Evolutionary conservation across 1,140 invertebrate genomes (phyloP).

Genomic region (Zaprionus ghesquierei): DNA sequence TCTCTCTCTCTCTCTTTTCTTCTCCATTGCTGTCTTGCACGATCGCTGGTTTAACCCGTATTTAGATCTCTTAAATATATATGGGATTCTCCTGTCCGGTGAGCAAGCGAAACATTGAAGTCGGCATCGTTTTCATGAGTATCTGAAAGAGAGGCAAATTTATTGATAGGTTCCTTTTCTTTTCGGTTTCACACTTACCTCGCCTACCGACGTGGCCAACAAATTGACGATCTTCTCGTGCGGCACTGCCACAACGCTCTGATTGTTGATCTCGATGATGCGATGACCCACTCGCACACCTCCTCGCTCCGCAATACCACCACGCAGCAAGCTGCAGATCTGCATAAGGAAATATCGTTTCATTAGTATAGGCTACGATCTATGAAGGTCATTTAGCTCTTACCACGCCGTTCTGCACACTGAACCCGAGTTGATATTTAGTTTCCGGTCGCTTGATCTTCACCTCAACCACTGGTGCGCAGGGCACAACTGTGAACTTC

Average conservation of each 20-base stretch:
- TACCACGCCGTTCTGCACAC: slow-evolving; percentile 99
- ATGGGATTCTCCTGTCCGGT: slow-evolving; percentile 99
- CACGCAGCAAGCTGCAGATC: slow-evolving; percentile 98
- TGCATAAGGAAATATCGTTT: slow-evolving; percentile 76
- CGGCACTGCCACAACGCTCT: slow-evolving; percentile 99
- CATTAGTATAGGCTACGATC: not conserved
- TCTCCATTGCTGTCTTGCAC: not conserved
- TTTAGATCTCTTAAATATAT: slow-evolving; percentile 91
- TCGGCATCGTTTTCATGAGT: slow-evolving; percentile 99
- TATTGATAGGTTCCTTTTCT: fast-evolving
- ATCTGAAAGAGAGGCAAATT: slow-evolving; percentile 87
- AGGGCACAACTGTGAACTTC: slow-evolving; percentile 98
- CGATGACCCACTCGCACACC: slow-evolving; percentile 99
- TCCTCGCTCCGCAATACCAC: slow-evolving; percentile 98
- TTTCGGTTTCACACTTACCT: slow-evolving; percentile 86
- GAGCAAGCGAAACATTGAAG: slow-evolving; percentile 99
- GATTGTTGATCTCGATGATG: slow-evolving; percentile 99
- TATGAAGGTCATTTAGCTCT: slow-evolving; percentile 82
- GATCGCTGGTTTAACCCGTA: not conserved
- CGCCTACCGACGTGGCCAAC: slow-evolving; percentile 98
- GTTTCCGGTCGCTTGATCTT: slow-evolving; percentile 99
- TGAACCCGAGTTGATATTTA: slow-evolving; percentile 99
- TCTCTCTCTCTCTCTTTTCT: not conserved
- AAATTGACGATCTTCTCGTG: slow-evolving; percentile 99
- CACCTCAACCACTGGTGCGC: slow-evolving; percentile 99